Evolutionary conservation across 1,140 invertebrate genomes (phyloP).

Genomic region (Sipha flava): DNA sequence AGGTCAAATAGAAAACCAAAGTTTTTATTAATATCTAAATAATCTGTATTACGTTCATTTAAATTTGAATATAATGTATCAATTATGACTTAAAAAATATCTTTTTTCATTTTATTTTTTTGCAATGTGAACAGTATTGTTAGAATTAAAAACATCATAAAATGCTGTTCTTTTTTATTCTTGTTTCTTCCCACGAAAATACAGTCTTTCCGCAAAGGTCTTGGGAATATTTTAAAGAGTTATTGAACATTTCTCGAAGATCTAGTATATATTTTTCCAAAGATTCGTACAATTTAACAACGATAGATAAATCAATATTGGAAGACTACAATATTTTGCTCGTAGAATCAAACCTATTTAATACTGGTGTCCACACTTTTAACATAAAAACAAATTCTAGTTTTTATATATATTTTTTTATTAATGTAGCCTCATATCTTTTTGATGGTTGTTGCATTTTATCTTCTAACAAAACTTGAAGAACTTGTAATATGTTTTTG

Average conservation of each 20-base stretch:
- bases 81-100: background rate
- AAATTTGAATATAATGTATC: background rate
- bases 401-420: conserved; percentile 21
- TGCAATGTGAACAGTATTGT: background rate
- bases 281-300: background rate
- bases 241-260: conserved; percentile 13
- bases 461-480: conserved; percentile 14
- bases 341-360: conserved; percentile 28
- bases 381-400: conserved; percentile 33
- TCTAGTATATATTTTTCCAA: conserved; percentile 9
- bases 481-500: background rate
- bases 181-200: background rate
- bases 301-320: background rate
- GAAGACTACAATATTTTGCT: conserved; percentile 7
- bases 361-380: conserved; percentile 23
- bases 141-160: background rate
- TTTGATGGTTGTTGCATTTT: conserved; percentile 5
- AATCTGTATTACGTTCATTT: too few relatives aligned
- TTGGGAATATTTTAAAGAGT: background rate
- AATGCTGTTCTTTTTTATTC: background rate
- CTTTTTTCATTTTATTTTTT: background rate
- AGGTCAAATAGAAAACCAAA: too few relatives aligned
- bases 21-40: too few relatives aligned
- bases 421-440: conserved; percentile 10
- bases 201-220: background rate